Evolutionary conservation across 2,113 vertebrate species (phyloP).

Genomic region (Jacana jacana): DNA sequence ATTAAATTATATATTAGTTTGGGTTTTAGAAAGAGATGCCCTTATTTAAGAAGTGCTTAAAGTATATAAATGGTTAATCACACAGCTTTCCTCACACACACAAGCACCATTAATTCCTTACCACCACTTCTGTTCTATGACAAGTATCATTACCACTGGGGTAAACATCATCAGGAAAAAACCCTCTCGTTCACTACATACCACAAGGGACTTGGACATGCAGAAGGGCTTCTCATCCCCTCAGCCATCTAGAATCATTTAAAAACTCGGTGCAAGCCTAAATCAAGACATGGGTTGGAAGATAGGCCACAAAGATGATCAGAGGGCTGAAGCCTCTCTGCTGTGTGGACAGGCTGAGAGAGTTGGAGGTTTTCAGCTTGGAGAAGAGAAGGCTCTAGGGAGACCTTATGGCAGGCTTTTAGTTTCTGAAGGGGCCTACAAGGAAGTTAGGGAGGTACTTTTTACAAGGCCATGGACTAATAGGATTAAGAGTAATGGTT

Average conservation of each 20-base stretch:
- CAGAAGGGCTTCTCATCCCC: neutral
- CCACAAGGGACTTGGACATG: neutral
- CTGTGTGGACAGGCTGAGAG: neutral
- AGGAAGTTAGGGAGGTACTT: neutral
- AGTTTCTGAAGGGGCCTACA: neutral
- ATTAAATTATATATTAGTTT: neutral
- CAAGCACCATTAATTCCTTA: neutral
- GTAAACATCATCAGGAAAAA: neutral
- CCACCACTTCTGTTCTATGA: neutral
- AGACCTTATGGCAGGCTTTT: neutral
- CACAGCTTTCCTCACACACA: neutral
- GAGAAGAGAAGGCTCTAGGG: neutral
- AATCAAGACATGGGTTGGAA: neutral
- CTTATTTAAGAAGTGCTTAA: neutral
- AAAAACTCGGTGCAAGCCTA: neutral
- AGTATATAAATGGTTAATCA: neutral
- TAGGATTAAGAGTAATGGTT: neutral
- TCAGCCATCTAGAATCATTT: neutral
- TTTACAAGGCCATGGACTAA: too few relatives aligned
- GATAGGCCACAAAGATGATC: neutral
- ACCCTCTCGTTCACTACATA: neutral
- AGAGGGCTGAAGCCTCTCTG: neutral
- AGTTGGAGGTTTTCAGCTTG: neutral
- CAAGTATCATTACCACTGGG: neutral
- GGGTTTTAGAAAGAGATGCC: neutral